phyloP scores from a whole-genome alignment of 2,113 vertebrate species.

The Anguilla japonica region DNA sequence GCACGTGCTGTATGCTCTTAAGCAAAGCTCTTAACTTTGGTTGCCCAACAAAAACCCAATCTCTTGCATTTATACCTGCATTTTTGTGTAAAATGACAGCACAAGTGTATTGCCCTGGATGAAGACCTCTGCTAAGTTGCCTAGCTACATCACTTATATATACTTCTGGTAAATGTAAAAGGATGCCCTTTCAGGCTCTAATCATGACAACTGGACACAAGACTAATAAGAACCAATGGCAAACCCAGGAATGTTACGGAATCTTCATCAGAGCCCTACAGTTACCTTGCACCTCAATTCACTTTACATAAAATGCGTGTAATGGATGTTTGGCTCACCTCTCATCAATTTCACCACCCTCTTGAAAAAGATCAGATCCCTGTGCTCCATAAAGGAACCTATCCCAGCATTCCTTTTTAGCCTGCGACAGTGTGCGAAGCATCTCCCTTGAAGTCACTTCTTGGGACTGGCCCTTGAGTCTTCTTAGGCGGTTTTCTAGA shows the following conservation, averaged over 20 bases:
- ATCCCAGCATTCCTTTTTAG: conserved; percentile 97
- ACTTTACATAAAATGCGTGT: not conserved
- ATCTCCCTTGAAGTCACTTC: conserved; percentile 95
- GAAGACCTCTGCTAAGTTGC: too few relatives aligned
- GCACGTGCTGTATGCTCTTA: not conserved
- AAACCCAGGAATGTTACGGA: not conserved
- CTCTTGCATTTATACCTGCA: not conserved
- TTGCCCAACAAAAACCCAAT: not conserved
- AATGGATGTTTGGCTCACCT: conserved; percentile 68
- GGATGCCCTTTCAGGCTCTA: not conserved
- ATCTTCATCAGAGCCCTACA: not conserved
- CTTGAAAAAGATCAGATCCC: conserved; percentile 81
- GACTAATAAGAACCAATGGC: not conserved
- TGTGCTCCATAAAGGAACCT: conserved; percentile 90
- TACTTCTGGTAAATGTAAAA: too few relatives aligned
- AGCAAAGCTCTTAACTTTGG: not conserved
- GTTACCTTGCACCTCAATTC: not conserved
- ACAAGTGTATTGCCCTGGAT: too few relatives aligned
- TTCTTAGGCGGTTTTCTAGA: conserved; percentile 88
- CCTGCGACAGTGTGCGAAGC: conserved; percentile 86
- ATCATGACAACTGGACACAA: not conserved
- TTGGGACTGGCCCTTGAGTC: conserved; percentile 85
- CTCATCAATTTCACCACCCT: conserved; percentile 80
- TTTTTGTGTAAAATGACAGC: not conserved
- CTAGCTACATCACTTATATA: too few relatives aligned